Conservation (phyloP, 2,888 invertebrate species). For the Dichetophora obliterata region DNA sequence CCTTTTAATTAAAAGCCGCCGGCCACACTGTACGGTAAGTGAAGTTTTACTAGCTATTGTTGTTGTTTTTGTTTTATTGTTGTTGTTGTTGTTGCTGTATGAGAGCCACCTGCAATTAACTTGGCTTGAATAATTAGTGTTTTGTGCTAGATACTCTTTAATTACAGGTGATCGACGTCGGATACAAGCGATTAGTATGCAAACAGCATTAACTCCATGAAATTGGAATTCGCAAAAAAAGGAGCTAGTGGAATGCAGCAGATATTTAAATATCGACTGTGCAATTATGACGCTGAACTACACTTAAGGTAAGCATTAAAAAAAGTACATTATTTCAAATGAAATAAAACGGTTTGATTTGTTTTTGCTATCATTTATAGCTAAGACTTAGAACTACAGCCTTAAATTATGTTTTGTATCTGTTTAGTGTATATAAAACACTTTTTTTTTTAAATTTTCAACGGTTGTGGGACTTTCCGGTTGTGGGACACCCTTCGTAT, state of each 20-base stretch:
- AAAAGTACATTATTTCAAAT: too few relatives aligned
- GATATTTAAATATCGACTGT: not conserved
- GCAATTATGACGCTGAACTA: too few relatives aligned
- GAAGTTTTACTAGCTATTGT: not conserved
- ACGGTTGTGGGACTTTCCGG: too few relatives aligned
- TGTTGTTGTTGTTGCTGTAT: not conserved
- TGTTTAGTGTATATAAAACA: too few relatives aligned
- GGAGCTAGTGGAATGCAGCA: not conserved
- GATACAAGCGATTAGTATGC: slow-evolving; percentile 20
- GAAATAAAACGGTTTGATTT: too few relatives aligned
- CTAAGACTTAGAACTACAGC: too few relatives aligned
- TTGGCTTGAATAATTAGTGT: slow-evolving; percentile 1
- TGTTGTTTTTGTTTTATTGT: not conserved
- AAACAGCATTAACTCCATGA: not conserved
- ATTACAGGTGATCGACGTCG: slow-evolving; percentile 32
- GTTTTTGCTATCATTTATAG: too few relatives aligned
- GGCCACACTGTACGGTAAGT: not conserved
- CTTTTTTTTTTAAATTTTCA: too few relatives aligned
- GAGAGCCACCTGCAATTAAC: slow-evolving; percentile 22
- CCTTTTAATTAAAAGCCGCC: slow-evolving; percentile 36
- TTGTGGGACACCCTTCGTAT: too few relatives aligned
- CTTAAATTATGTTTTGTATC: too few relatives aligned
- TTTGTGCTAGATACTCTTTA: slow-evolving; percentile 16
- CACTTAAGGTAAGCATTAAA: too few relatives aligned
- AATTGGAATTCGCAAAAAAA: too few relatives aligned